A percentile compares a stretch with the other conserved stretches of the same genome.
These are phyloP conservation scores for Drosophila colorata DNA, from an alignment of 2,888 invertebrate species.

Conservation along the genomic window DNA sequence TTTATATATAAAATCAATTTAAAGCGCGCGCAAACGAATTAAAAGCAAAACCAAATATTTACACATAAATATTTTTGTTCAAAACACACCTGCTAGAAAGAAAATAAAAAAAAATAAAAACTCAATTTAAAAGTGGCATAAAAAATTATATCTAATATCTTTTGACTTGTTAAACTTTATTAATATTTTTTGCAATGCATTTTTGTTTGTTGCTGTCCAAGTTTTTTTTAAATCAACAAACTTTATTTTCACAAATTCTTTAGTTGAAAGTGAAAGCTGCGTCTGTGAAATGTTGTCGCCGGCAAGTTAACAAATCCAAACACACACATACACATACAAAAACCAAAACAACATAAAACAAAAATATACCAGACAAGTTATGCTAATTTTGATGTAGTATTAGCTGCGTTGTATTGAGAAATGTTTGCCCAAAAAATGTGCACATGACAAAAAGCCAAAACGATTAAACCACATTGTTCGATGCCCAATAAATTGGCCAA, in stretches of 20 bases:
- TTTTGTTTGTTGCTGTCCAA: slow-evolving; percentile 31
- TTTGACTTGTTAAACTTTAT: slow-evolving; percentile 20
- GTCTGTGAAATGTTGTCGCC: slow-evolving; percentile 57
- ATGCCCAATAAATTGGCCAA: slow-evolving; percentile 48
- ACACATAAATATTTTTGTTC: slow-evolving; percentile 13
- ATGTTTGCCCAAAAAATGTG: slow-evolving; percentile 22
- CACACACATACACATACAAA: slow-evolving; percentile 18
- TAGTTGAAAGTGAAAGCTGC: slow-evolving; percentile 75
- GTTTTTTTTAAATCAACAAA: slow-evolving; percentile 38
- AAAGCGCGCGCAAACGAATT: slow-evolving; percentile 34
- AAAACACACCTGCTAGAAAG: slow-evolving; percentile 18
- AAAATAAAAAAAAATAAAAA: slow-evolving; percentile 7
- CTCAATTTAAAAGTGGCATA: slow-evolving; percentile 22
- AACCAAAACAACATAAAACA: slow-evolving; percentile 13
- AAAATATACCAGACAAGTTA: slow-evolving; percentile 48
- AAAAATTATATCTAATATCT: slow-evolving; percentile 11
- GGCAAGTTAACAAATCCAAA: slow-evolving; percentile 35
- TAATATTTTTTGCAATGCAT: slow-evolving; percentile 10
- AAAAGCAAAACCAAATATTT: slow-evolving; percentile 27
- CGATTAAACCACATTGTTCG: slow-evolving; percentile 25
- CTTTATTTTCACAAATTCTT: slow-evolving; percentile 65
- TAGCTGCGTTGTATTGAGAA: slow-evolving; percentile 22
- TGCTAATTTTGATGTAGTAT: slow-evolving; percentile 48
- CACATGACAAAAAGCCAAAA: slow-evolving; percentile 15
- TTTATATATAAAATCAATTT: slow-evolving; percentile 37